A percentile compares a stretch with the other conserved stretches of the same genome.
Evolutionary conservation across 1,140 invertebrate species (phyloP).

Genomic region (Megathymus violae): DNA sequence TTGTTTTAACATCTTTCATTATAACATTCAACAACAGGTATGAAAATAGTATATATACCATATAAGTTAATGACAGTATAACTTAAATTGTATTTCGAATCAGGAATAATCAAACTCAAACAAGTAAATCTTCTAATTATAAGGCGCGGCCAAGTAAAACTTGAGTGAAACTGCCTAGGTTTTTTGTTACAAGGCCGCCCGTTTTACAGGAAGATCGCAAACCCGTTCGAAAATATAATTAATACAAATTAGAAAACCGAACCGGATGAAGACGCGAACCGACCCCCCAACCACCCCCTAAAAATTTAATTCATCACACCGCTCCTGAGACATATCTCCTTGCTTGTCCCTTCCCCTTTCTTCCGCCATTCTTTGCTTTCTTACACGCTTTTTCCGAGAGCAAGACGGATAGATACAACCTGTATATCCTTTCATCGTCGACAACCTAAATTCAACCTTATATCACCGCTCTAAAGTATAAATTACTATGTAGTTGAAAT

Average conservation of each 20-base stretch:
- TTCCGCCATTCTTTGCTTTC: conserved; percentile 80
- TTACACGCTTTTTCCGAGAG: conserved; percentile 77
- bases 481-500: neutral
- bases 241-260: conserved; percentile 78
- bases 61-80: too few species aligned
- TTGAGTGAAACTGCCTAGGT: neutral
- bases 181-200: neutral
- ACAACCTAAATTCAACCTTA: conserved; percentile 47
- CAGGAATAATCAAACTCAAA: too few species aligned
- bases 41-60: too few species aligned
- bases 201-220: too few species aligned
- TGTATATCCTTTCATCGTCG: conserved; percentile 44
- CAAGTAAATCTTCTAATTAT: too few species aligned
- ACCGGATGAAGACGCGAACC: conserved; percentile 69
- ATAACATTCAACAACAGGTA: too few species aligned
- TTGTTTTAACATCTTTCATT: too few species aligned
- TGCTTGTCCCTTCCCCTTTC: conserved; percentile 72
- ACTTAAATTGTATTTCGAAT: too few species aligned
- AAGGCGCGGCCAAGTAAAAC: too few species aligned
- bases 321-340: conserved; percentile 76
- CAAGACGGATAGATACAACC: conserved; percentile 56
- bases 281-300: conserved; percentile 71
- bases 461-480: conserved; percentile 8
- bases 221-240: conserved; percentile 72
- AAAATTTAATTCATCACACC: conserved; percentile 83